Evolutionary conservation across 2,797 vertebrate species (phyloP).

Genomic region (Lagodon rhomboides): DNA sequence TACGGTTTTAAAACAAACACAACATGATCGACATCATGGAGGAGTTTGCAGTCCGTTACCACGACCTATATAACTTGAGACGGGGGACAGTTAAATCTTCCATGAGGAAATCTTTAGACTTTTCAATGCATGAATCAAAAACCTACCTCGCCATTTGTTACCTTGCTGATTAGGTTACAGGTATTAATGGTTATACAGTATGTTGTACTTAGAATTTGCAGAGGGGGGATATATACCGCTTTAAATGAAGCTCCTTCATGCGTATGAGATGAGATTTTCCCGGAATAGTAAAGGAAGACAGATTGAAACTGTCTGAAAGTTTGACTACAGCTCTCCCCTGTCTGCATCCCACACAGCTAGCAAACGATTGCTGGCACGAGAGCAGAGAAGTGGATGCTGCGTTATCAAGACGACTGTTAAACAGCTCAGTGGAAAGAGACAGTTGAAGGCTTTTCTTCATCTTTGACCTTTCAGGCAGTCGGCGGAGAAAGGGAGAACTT

Average conservation of each 20-base stretch:
- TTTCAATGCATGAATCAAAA: background rate
- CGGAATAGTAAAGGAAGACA: slow-evolving; percentile 37
- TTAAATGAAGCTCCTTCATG: background rate
- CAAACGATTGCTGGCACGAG: slow-evolving; percentile 54
- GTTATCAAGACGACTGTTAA: slow-evolving; percentile 74
- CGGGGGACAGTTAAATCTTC: background rate
- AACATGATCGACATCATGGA: slow-evolving; percentile 15
- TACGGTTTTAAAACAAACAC: slow-evolving; percentile 48
- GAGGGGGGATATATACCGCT: background rate
- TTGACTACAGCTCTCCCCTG: slow-evolving; percentile 47
- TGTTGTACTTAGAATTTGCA: background rate
- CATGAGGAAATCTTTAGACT: slow-evolving; percentile 1
- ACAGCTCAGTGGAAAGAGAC: slow-evolving; percentile 79
- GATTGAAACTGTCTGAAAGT: slow-evolving; percentile 60
- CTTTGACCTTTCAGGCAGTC: slow-evolving; percentile 59
- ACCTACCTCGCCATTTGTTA: background rate
- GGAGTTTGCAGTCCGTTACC: slow-evolving; percentile 13
- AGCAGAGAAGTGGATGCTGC: slow-evolving; percentile 53
- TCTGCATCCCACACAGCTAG: slow-evolving; percentile 74
- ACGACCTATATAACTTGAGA: background rate
- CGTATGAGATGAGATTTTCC: slow-evolving; percentile 22
- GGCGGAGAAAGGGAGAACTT: slow-evolving; percentile 51
- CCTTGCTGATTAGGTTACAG: background rate
- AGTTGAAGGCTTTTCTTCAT: slow-evolving; percentile 68
- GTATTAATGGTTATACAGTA: background rate